Percentiles rank a stretch among this genome's conserved stretches.
These are phyloP conservation scores for Phallusia fumigata DNA, from an alignment of 23 tunicate species.

Conservation along the genomic window DNA sequence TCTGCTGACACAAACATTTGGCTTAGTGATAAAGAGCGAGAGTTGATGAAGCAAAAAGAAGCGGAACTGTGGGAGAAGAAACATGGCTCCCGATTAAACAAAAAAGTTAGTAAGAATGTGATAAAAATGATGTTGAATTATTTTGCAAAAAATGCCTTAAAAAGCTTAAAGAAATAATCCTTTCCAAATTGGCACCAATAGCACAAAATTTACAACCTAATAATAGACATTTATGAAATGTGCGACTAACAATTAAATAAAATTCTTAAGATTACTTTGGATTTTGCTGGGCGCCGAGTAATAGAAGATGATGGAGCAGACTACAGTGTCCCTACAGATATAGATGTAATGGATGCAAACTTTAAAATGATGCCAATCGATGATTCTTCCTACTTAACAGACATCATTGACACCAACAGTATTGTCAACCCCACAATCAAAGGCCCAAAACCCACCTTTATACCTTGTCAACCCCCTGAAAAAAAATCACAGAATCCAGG, in stretches of 20 bases:
- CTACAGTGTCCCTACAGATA: conserved; percentile 19
- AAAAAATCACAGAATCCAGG: conserved; percentile 12
- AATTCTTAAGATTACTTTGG: conserved; percentile 58
- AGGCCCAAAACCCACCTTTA: conserved; percentile 23
- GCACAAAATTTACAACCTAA: too few species aligned
- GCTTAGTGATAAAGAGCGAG: conserved; percentile 76
- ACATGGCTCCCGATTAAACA: conserved; percentile 88
- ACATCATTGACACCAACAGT: not conserved
- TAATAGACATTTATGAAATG: too few species aligned
- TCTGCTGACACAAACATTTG: conserved; percentile 69
- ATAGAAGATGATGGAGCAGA: conserved; percentile 43
- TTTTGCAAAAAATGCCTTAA: too few species aligned
- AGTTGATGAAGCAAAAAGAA: conserved; percentile 58
- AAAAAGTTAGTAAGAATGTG: conserved; percentile 35
- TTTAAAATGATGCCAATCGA: conserved; percentile 10
- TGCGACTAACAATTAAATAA: too few species aligned
- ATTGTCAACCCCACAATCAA: conserved; percentile 48
- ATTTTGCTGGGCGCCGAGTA: conserved; percentile 82
- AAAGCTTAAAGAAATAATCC: too few species aligned
- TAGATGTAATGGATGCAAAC: conserved; percentile 35
- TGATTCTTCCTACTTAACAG: not conserved
- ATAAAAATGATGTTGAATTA: not conserved
- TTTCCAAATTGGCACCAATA: too few species aligned
- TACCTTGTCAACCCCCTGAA: not conserved
- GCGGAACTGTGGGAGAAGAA: conserved; percentile 63